Percentiles rank a stretch among this genome's conserved stretches.
Conservation (phyloP, 2,888 invertebrate species). For the Schizaphis graminum region DNA sequence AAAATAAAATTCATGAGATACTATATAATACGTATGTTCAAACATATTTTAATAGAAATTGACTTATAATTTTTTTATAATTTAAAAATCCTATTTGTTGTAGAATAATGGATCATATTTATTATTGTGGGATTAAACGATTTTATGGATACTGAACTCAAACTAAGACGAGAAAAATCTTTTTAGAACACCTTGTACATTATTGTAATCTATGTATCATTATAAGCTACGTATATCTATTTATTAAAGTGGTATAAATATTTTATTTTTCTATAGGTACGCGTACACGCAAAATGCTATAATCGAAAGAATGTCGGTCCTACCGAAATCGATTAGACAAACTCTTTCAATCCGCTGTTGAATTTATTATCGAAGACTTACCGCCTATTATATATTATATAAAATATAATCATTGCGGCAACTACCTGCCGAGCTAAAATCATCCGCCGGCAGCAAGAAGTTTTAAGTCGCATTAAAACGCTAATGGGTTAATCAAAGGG, state of each 20-base stretch:
- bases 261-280: background rate
- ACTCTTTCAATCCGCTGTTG: background rate
- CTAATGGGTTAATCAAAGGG: constrained; percentile 64
- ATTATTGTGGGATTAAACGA: background rate
- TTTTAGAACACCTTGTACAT: background rate
- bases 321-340: background rate
- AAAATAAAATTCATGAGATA: too few species aligned
- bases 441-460: constrained; percentile 30
- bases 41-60: background rate
- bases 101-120: background rate
- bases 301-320: background rate
- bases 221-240: background rate
- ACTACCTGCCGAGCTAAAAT: constrained; percentile 22
- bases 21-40: background rate
- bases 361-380: constrained; percentile 6
- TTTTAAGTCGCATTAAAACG: constrained; percentile 43
- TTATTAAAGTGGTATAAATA: background rate
- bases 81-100: background rate
- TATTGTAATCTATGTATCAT: background rate
- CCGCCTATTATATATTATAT: background rate
- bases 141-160: background rate
- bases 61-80: background rate
- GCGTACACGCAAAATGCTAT: background rate
- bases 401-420: background rate
- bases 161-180: background rate